Base-by-base conservation (phyloP, 2,113 vertebrate species). In the Aspidoscelis tigris region DNA sequence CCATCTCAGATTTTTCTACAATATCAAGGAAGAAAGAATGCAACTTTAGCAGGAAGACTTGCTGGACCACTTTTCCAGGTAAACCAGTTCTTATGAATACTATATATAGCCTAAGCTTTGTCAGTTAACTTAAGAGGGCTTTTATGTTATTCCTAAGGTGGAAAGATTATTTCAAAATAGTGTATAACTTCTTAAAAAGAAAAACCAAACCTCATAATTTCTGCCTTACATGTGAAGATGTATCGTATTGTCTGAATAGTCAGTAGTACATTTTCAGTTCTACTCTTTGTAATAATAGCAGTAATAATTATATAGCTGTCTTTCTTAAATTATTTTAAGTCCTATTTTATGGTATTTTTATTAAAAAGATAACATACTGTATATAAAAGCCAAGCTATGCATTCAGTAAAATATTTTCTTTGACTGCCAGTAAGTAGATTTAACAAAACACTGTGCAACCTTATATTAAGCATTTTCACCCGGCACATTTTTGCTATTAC, bases 41-140 rank as follows among this genome's bases (percentile, higher is more conserved):
- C 93, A 91, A 99, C 97, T 2, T 96, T 99, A 92, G 98, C 99
- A 84, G 98, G 98, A 92, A 96, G 98, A 65, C 95, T 99, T 94
- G 97, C 98, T 88, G 98, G 97, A 92, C 98, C 99, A 58, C 96
- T 99, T 91, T 99, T 99, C 93, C 99, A 99, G 98, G 99, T 97
- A 96, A 96, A 93, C 90, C 86, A 92, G 93, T 90, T 88, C 88
- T 88, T 80, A 92, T 84, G 79, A 81, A 84, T 91, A 87, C 83
- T 82, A 78, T 90, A 81, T 83, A 41, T 78, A 66, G 87, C 84
- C 73, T 71, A 55, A 61, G 43, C 44, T 39, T 41, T 79, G 50
- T 65, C 21, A 55, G 69, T 21, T 72, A 33, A 72, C 11, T 33
- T 43, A 11, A 65, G 26, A 6, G 79, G 43, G 5, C 53, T 84